Evolutionary conservation across 2,113 vertebrate genomes (phyloP), one percentile per base, ranked within the genome.

Genomic region (Piaya cayana): DNA sequence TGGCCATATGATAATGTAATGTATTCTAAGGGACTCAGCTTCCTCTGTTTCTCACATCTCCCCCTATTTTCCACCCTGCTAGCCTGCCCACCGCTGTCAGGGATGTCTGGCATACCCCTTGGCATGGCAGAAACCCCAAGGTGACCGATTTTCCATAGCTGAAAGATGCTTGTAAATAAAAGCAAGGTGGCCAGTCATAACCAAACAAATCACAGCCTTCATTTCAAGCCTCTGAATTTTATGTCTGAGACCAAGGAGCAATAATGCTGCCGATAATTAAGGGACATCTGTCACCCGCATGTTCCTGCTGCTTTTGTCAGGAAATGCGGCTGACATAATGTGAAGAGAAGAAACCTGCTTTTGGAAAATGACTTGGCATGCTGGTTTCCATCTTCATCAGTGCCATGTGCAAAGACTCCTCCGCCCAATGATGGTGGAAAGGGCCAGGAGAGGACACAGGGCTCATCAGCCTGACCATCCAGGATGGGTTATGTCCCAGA

Each of bases 241-340:
- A 36, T 19, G 67, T 39, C 45, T 52, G 85, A 76, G 87, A 70
- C 50, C 59, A 5, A 81, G 94, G 92, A 93, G 93, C 3, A 1
- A 89, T 62, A 90, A 11, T 0, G 5, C 67, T 95, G 93, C 90
- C 0, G 29, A n/a, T 75, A 56, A 93, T 95, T 37, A 86, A 32
- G 92, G 95, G 96, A 95, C 95, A 97, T 96, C 95, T 96, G 95
- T 95, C 96, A 91, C 93, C 84, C 47, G 6, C 3, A 14, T 5
- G 45, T 3, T 92, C 96, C 96, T 11, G 96, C 96, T 97, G 95
- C 42, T 85, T 34, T 45, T n/a, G 95, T 88, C 95, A 97, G 96
- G 95, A 95, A 95, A 88, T 49, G 92, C 62, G 23, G 80, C 94
- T 96, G 94, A 95, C 79, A 91, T 63, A 47, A 95, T 78, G 94